Conservation (phyloP, 1,140 invertebrate species). For the Ips typographus region DNA sequence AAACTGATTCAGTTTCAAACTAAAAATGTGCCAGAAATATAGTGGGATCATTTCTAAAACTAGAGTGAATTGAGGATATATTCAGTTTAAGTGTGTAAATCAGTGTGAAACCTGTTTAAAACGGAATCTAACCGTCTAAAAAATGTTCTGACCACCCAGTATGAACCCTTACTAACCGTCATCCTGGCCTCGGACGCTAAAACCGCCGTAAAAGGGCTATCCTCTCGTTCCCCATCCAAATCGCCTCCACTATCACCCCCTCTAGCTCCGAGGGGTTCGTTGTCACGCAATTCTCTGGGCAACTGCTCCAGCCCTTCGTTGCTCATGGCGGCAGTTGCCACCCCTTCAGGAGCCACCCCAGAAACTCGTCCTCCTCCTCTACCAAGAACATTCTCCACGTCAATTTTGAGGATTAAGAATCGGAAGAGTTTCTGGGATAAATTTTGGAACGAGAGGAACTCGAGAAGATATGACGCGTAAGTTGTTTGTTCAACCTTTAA, state of each 20-base stretch:
- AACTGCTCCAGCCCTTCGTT: constrained; percentile 56
- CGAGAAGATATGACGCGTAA: constrained; percentile 48
- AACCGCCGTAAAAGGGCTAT: background rate
- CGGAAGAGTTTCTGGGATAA: constrained; percentile 80
- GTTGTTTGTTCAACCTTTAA: background rate
- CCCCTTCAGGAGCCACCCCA: constrained; percentile 34
- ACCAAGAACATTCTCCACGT: constrained; percentile 76
- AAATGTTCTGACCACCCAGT: background rate
- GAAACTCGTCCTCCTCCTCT: constrained; percentile 55
- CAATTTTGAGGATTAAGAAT: constrained; percentile 69
- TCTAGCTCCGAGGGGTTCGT: constrained; percentile 45
- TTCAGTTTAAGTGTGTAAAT: too few relatives aligned
- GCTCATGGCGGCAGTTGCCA: constrained; percentile 57
- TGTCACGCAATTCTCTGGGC: constrained; percentile 48
- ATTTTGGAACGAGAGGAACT: constrained; percentile 69
- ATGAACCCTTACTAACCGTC: constrained; percentile 19
- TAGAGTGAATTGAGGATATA: too few relatives aligned
- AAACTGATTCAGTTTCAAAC: too few relatives aligned
- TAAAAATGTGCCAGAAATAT: too few relatives aligned
- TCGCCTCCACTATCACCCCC: constrained; percentile 43
- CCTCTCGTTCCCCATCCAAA: constrained; percentile 42
- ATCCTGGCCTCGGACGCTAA: constrained; percentile 44
- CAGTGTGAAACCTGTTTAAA: too few relatives aligned
- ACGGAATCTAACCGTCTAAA: too few relatives aligned
- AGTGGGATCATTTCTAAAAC: too few relatives aligned